Evolutionary conservation across 92 coral and sea anemone genomes (phyloP).

Genomic region (Diadumene lineata): DNA sequence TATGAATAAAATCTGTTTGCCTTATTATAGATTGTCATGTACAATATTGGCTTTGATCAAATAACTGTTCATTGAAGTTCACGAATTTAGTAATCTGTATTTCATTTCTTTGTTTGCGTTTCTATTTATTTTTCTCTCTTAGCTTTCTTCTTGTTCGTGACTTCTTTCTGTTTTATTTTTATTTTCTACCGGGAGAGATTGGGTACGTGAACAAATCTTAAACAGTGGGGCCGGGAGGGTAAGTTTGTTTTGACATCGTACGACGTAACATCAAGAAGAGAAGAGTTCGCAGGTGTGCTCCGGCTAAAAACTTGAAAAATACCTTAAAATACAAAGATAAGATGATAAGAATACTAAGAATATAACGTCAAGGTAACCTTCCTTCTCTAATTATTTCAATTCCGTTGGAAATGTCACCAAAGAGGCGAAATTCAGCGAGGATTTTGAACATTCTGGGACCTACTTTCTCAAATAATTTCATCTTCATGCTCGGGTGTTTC

Average conservation of each 20-base stretch:
- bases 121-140: too few species aligned
- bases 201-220: background rate
- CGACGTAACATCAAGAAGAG: conserved; percentile 12
- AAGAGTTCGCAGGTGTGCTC: conserved; percentile 31
- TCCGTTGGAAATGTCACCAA: background rate
- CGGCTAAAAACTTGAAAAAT: background rate
- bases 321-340: conserved; percentile 10
- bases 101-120: too few species aligned
- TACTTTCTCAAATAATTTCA: background rate
- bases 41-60: too few species aligned
- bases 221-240: conserved; percentile 16
- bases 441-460: background rate
- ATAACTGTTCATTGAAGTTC: too few species aligned
- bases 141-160: background rate
- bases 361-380: conserved; percentile 23
- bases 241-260: background rate
- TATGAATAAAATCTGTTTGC: too few species aligned
- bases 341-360: conserved; percentile 14
- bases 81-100: too few species aligned
- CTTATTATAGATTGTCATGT: too few species aligned
- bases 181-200: conserved; percentile 4
- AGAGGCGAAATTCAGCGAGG: background rate
- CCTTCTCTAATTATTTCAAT: background rate
- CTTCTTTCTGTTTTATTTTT: background rate
- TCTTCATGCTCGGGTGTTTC: background rate